phyloP scores from a whole-genome alignment of 2,113 vertebrate species.

The Ophthalmolycus amberensis region DNA sequence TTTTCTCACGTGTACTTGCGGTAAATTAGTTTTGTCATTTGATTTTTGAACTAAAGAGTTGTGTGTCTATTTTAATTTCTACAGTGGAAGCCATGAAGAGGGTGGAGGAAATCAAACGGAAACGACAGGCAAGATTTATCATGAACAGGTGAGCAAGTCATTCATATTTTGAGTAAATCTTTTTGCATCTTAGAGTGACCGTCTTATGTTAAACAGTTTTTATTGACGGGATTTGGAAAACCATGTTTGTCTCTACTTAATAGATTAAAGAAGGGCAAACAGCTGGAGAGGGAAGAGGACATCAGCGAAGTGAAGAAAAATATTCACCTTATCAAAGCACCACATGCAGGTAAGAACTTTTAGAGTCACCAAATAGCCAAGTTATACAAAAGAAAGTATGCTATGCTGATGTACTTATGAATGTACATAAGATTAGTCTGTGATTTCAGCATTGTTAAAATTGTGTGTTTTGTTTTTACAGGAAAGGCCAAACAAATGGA shows the following conservation, averaged over 20 bases:
- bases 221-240: background rate
- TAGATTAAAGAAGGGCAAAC: conserved; percentile 95
- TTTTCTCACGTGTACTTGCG: background rate
- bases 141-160: conserved; percentile 90
- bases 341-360: conserved; percentile 87
- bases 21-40: background rate
- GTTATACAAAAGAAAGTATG: background rate
- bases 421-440: background rate
- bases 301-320: conserved; percentile 97
- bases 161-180: background rate
- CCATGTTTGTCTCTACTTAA: background rate
- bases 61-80: conserved; percentile 30
- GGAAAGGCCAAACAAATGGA: conserved; percentile 92
- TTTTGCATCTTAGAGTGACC: background rate
- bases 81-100: conserved; percentile 95
- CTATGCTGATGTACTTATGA: background rate
- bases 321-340: conserved; percentile 95
- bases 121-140: conserved; percentile 95
- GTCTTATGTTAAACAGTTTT: background rate
- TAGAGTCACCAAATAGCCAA: background rate
- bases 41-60: background rate
- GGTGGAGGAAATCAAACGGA: conserved; percentile 93
- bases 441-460: conserved; percentile 6
- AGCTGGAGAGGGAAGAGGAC: conserved; percentile 91
- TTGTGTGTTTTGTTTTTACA: conserved; percentile 60